Percentiles rank a stretch among this genome's conserved stretches.
These are phyloP conservation scores for Turritopsis dohrnii DNA, from an alignment of 30 jellyfish, hydroid and myxozoan genomes.

Conservation along the genomic window DNA sequence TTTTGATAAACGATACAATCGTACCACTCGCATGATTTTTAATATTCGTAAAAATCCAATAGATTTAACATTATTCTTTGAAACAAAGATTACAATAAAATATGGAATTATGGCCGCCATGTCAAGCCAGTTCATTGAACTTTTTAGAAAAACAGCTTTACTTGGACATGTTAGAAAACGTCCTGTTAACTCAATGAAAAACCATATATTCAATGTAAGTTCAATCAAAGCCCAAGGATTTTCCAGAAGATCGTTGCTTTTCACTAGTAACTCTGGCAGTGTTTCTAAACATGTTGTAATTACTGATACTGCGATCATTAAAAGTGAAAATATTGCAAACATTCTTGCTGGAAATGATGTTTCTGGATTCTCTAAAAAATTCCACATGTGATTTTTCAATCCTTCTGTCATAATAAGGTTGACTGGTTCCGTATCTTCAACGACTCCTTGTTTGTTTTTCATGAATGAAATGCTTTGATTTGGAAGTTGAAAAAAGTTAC, in stretches of 20 bases:
- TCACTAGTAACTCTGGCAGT: constrained; percentile 33
- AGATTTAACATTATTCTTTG: constrained; percentile 29
- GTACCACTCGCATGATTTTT: constrained; percentile 59
- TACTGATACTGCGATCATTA: constrained; percentile 64
- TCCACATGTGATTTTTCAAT: constrained; percentile 32
- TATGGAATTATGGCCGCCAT: constrained; percentile 66
- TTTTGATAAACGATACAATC: constrained; percentile 62
- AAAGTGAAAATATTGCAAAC: constrained; percentile 54
- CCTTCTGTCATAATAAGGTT: not conserved
- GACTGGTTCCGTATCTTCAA: not conserved
- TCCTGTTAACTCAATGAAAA: constrained; percentile 48
- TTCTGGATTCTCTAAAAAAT: constrained; percentile 66
- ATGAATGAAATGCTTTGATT: constrained; percentile 34
- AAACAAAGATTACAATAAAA: constrained; percentile 25
- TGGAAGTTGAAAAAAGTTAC: constrained; percentile 70
- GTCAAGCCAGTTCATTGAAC: constrained; percentile 63
- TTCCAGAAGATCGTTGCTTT: not conserved
- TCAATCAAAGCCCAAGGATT: constrained; percentile 33
- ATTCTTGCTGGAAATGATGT: constrained; percentile 62
- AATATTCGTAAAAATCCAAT: constrained; percentile 47
- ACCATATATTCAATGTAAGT: constrained; percentile 41
- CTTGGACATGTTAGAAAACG: constrained; percentile 52
- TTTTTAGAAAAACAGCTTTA: constrained; percentile 39
- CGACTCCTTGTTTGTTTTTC: constrained; percentile 60
- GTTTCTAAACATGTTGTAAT: constrained; percentile 74